Conservation (phyloP, 2,797 vertebrate species). For the Nasua narica region DNA sequence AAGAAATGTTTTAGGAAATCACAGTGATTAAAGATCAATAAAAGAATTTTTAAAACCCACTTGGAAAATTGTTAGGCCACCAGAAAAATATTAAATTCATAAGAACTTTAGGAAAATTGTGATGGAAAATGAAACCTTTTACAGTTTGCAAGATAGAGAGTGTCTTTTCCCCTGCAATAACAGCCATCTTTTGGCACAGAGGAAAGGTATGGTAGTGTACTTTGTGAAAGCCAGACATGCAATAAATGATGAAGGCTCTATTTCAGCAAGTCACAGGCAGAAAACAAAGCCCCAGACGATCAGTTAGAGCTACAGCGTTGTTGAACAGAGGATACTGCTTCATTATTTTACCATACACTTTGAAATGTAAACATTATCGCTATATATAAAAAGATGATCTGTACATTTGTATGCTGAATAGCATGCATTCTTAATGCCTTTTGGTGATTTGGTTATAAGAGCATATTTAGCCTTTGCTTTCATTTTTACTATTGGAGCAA, state of each 20-base stretch:
- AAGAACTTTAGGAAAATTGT: not conserved
- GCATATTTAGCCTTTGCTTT: conserved; percentile 6
- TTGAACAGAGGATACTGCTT: not conserved
- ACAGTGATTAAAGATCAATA: not conserved
- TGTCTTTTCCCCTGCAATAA: not conserved
- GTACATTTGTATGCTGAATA: not conserved
- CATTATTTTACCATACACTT: not conserved
- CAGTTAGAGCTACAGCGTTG: not conserved
- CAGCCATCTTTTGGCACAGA: not conserved
- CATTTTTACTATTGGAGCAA: conserved; percentile 37
- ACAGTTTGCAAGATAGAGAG: not conserved
- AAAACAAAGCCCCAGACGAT: not conserved
- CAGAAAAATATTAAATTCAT: not conserved
- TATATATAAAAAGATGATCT: not conserved
- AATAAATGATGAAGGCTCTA: not conserved
- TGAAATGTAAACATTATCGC: not conserved
- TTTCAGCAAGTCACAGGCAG: not conserved
- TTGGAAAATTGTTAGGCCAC: not conserved
- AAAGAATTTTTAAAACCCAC: not conserved
- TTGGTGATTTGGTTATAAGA: not conserved
- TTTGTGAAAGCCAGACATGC: not conserved
- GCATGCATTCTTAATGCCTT: not conserved
- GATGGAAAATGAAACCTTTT: not conserved
- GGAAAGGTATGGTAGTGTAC: not conserved
- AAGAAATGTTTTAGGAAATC: not conserved